A percentile compares a stretch with the other conserved stretches of the same genome.
phyloP scores from a whole-genome alignment of 1,140 invertebrate genomes.

The Diploscapter pachys region DNA sequence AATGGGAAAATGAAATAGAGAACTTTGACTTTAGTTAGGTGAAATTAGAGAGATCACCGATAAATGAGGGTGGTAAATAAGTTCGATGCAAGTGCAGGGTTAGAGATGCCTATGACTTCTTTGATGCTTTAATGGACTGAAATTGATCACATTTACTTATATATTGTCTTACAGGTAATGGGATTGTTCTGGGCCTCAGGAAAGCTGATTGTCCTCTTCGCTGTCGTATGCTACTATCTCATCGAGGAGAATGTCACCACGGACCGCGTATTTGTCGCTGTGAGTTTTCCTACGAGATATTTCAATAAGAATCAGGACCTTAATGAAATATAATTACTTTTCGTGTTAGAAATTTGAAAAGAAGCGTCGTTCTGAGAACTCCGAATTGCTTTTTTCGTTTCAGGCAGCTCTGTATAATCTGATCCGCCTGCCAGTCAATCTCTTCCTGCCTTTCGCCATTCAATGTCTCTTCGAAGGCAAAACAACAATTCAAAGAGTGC shows the following conservation, averaged over 20 bases:
- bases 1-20: no score
- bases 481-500: slow-evolving; percentile 27
- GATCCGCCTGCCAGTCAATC: slow-evolving; percentile 33
- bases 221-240: slow-evolving; percentile 26
- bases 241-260: slow-evolving; percentile 28
- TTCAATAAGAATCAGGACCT: neutral
- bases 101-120: no score
- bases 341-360: no score
- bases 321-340: no score
- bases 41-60: no score
- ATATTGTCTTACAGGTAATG: no score
- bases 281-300: slow-evolving; percentile 8
- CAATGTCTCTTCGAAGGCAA: slow-evolving; percentile 33
- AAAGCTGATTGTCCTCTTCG: slow-evolving; percentile 36
- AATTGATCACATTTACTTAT: no score
- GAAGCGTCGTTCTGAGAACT: neutral
- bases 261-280: slow-evolving; percentile 37
- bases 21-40: no score
- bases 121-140: no score
- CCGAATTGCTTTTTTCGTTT: neutral
- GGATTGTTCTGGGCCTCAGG: slow-evolving; percentile 37
- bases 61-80: no score
- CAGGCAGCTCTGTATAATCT: slow-evolving; percentile 40
- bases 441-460: slow-evolving; percentile 38
- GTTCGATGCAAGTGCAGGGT: no score